Percentiles rank a stretch among this genome's conserved stretches.
These are phyloP conservation scores for Aegithalos caudatus DNA, from an alignment of 2,113 vertebrate genomes.

Conservation along the genomic window DNA sequence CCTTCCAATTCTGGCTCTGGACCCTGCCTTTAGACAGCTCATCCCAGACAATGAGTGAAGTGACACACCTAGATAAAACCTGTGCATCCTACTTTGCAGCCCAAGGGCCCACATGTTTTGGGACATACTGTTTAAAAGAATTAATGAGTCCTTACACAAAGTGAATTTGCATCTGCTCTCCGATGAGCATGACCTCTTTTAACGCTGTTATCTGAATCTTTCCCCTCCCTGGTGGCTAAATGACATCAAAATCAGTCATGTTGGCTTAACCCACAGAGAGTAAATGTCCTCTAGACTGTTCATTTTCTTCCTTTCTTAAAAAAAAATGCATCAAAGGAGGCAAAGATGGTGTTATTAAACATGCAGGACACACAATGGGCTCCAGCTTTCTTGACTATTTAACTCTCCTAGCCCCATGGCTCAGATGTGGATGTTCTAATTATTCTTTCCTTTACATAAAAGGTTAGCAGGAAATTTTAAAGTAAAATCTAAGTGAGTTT, in stretches of 20 bases:
- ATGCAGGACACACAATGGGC: background rate
- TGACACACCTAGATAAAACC: background rate
- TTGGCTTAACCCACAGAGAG: background rate
- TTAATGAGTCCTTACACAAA: conserved; percentile 47
- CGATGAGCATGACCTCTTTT: conserved; percentile 45
- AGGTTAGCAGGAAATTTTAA: background rate
- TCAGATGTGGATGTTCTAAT: background rate
- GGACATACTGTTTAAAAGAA: background rate
- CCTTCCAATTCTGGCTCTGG: background rate
- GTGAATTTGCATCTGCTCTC: background rate
- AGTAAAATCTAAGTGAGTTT: background rate
- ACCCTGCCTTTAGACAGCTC: background rate
- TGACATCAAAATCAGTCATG: conserved; percentile 38
- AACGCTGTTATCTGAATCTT: background rate
- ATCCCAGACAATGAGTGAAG: background rate
- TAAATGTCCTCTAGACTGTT: conserved; percentile 18
- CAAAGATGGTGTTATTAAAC: background rate
- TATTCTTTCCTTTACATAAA: background rate
- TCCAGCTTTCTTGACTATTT: background rate
- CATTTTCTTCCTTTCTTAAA: background rate
- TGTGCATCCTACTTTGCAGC: background rate
- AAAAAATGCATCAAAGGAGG: background rate
- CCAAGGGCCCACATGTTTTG: background rate
- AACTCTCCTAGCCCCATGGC: background rate
- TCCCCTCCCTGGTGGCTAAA: conserved; percentile 21